Conservation (phyloP, 2,888 invertebrate species). For the Drosophila anceps region DNA sequence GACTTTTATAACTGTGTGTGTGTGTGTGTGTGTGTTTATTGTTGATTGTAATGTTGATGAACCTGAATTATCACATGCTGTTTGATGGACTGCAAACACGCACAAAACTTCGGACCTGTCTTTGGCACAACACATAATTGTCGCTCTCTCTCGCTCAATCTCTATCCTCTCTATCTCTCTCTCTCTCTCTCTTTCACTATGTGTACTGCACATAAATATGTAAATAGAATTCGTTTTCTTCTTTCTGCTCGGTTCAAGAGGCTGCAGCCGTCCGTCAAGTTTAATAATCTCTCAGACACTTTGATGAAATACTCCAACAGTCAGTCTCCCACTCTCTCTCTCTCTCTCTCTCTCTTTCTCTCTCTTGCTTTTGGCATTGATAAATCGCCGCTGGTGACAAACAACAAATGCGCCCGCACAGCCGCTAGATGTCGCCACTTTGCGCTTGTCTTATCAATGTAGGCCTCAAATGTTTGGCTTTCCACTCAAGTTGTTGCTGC, state of each 20-base stretch:
- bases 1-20: conserved; percentile 56
- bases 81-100: conserved; percentile 79
- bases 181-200: background rate
- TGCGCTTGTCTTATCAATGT: conserved; percentile 60
- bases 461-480: conserved; percentile 46
- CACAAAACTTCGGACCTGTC: conserved; percentile 54
- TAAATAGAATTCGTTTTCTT: background rate
- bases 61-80: conserved; percentile 79
- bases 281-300: conserved; percentile 81
- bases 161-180: background rate
- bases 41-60: conserved; percentile 77
- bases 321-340: background rate
- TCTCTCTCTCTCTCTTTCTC: background rate
- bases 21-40: conserved; percentile 36
- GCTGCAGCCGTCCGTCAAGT: conserved; percentile 55
- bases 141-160: background rate
- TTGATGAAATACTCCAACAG: conserved; percentile 73
- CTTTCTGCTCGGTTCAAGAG: conserved; percentile 5
- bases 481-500: background rate
- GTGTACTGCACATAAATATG: background rate
- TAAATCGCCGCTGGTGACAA: conserved; percentile 77
- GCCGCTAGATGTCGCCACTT: conserved; percentile 68
- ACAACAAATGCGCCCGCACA: conserved; percentile 55
- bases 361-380: conserved; percentile 72
- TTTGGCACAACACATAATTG: conserved; percentile 24